Evolutionary conservation across 2,113 vertebrate species (phyloP).

Genomic region (Emberiza fucata): DNA sequence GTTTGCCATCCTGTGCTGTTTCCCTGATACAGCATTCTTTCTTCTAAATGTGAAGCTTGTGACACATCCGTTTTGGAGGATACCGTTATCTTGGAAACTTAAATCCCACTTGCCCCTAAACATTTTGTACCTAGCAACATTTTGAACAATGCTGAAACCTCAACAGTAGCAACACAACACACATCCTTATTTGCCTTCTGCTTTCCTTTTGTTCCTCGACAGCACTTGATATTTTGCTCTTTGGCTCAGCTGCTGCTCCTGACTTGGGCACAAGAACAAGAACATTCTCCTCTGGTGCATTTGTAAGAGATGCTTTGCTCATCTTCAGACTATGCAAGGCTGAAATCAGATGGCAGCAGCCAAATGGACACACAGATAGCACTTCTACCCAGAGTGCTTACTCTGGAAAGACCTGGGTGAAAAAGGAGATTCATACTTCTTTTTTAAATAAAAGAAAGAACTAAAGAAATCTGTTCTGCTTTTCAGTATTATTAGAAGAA

Average conservation of each 20-base stretch:
- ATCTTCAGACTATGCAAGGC: neutral
- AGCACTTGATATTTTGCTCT: neutral
- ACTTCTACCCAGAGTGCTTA: neutral
- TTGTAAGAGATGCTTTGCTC: neutral
- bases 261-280: neutral
- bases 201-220: neutral
- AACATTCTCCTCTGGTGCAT: neutral
- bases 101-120: neutral
- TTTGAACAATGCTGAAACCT: neutral
- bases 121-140: neutral
- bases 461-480: neutral
- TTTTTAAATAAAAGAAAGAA: neutral
- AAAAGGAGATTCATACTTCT: neutral
- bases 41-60: neutral
- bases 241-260: constrained; percentile 26
- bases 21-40: neutral
- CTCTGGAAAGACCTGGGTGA: neutral
- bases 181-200: neutral
- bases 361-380: neutral
- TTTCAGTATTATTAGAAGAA: neutral
- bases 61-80: neutral
- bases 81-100: neutral
- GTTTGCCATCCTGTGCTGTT: neutral
- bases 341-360: constrained; percentile 10
- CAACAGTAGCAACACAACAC: neutral